These are phyloP conservation scores for Eutrigla gurnardus DNA, from an alignment of 2,797 vertebrate genomes.

Conservation along the genomic window DNA sequence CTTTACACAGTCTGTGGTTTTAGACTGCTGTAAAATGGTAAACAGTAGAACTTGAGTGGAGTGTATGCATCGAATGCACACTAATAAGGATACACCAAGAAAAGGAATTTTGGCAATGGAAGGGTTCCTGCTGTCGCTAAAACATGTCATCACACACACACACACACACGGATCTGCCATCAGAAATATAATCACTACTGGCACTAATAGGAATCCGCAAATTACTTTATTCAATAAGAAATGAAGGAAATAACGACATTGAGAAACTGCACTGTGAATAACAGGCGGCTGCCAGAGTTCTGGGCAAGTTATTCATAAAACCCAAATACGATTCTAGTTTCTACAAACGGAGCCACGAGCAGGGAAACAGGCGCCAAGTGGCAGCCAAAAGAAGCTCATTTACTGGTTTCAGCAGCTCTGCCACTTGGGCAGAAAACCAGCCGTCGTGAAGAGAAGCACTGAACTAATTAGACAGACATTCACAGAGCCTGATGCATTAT, in stretches of 20 bases:
- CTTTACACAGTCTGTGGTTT: not conserved
- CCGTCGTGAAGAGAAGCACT: constrained; percentile 7
- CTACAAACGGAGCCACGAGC: not conserved
- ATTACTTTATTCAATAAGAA: constrained; percentile 9
- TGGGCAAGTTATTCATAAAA: not conserved
- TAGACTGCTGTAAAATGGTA: not conserved
- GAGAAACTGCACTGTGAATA: not conserved
- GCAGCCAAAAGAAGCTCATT: not conserved
- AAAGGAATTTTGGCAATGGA: constrained; percentile 21
- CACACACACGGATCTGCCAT: constrained; percentile 7
- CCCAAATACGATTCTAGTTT: not conserved
- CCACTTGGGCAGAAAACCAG: constrained; percentile 26
- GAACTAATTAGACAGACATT: constrained; percentile 44
- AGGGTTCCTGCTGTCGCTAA: constrained; percentile 23
- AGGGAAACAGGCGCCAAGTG: not conserved
- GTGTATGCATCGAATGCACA: constrained; percentile 11
- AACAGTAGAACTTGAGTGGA: not conserved
- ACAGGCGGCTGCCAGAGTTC: constrained; percentile 3
- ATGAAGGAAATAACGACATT: constrained; percentile 10
- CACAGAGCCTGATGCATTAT: not conserved
- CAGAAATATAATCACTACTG: constrained; percentile 1
- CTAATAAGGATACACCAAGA: constrained; percentile 25
- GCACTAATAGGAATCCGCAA: constrained; percentile 1
- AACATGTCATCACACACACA: constrained; percentile 12
- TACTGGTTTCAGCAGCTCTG: constrained; percentile 14